Conservation (phyloP, 2,797 vertebrate genomes). For the Balearica regulorum region DNA sequence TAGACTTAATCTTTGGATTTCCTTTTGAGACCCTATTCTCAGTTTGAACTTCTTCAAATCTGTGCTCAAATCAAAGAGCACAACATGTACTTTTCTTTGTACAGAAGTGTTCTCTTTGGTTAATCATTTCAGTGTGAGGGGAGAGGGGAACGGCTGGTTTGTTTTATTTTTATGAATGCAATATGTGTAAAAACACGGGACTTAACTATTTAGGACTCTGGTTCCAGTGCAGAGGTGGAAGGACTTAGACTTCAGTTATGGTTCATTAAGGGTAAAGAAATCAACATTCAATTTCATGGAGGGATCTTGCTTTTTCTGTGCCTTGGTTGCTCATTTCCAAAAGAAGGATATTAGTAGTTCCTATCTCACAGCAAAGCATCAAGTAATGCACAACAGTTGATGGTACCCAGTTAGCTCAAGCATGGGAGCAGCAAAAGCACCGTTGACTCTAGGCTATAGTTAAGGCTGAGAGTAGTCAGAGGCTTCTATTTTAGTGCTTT, state of each 20-base stretch:
- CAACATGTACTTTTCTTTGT: background rate
- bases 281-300: background rate
- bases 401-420: background rate
- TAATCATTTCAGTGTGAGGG: background rate
- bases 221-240: background rate
- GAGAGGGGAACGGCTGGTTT: background rate
- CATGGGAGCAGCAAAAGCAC: background rate
- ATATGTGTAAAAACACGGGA: background rate
- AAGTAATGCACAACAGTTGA: background rate
- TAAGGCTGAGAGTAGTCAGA: background rate
- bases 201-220: background rate
- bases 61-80: background rate
- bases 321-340: background rate
- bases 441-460: background rate
- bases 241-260: background rate
- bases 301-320: background rate
- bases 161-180: background rate
- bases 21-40: background rate
- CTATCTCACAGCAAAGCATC: background rate
- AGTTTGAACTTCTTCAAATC: background rate
- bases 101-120: background rate
- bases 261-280: background rate
- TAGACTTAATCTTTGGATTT: background rate
- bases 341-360: background rate
- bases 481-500: background rate